A percentile compares a stretch with the other conserved stretches of the same genome.
phyloP scores from a whole-genome alignment of 2,888 invertebrate species.

The Zaprionus lineosus region DNA sequence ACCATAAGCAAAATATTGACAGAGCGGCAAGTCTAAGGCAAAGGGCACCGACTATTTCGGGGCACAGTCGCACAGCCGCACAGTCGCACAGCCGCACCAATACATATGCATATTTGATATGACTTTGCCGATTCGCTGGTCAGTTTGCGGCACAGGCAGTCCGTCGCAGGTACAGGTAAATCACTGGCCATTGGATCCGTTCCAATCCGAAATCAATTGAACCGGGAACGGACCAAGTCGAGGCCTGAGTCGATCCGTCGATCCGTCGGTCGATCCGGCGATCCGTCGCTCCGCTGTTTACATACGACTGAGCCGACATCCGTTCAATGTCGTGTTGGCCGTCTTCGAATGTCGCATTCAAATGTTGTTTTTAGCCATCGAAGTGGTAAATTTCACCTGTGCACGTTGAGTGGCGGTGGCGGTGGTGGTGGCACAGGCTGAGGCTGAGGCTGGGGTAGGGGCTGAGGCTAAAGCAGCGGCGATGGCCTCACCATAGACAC shows the following conservation, averaged over 20 bases:
- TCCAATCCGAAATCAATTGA: slow-evolving; percentile 16
- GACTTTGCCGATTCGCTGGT: slow-evolving; percentile 70
- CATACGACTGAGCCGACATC: slow-evolving; percentile 56
- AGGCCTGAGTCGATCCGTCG: slow-evolving; percentile 4
- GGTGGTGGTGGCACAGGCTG: slow-evolving; percentile 6
- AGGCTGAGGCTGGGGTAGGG: slow-evolving; percentile 2
- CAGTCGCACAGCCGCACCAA: slow-evolving; percentile 8
- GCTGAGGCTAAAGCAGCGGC: too few relatives aligned
- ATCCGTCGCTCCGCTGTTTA: slow-evolving; percentile 56
- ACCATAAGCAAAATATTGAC: slow-evolving; percentile 75
- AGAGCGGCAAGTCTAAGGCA: slow-evolving; percentile 71
- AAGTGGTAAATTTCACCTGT: slow-evolving; percentile 78
- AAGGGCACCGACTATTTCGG: slow-evolving; percentile 60
- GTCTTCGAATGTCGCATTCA: slow-evolving; percentile 73
- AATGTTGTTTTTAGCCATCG: slow-evolving; percentile 75
- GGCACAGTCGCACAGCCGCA: slow-evolving; percentile 12
- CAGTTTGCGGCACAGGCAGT: slow-evolving; percentile 26
- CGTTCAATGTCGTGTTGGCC: slow-evolving; percentile 45
- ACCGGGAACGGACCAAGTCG: background rate
- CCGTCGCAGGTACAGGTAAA: slow-evolving; percentile 44
- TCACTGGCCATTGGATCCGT: slow-evolving; percentile 25
- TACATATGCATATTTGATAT: slow-evolving; percentile 55
- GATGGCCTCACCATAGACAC: slow-evolving; percentile 55
- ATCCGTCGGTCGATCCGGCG: slow-evolving; percentile 15
- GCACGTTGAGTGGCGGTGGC: slow-evolving; percentile 51